Percentiles rank a stretch among this genome's conserved stretches.
Evolutionary conservation across 2,797 vertebrate genomes (phyloP).

Genomic region (Amphiprion clarkii): DNA sequence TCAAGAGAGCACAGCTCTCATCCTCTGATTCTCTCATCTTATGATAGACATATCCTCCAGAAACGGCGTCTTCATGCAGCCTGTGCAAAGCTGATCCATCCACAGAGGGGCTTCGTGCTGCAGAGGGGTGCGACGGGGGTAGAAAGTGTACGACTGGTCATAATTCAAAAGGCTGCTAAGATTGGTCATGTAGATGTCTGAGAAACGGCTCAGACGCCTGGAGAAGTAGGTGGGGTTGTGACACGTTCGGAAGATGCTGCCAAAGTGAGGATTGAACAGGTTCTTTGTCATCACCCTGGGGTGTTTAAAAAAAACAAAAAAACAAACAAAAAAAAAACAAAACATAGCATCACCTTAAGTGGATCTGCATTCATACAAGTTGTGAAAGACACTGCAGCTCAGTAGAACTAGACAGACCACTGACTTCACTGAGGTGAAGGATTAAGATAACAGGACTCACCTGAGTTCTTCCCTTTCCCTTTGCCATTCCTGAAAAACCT

Average conservation of each 20-base stretch:
- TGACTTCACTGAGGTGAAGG: not conserved
- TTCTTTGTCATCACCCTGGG: constrained; percentile 88
- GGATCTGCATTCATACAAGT: not conserved
- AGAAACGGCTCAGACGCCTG: constrained; percentile 88
- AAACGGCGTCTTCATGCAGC: constrained; percentile 89
- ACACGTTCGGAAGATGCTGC: constrained; percentile 90
- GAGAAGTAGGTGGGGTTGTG: constrained; percentile 93
- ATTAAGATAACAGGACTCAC: constrained; percentile 60
- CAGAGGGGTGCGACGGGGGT: constrained; percentile 88
- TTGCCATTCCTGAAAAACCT: constrained; percentile 88
- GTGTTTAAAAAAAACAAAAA: not conserved
- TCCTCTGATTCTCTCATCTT: constrained; percentile 68
- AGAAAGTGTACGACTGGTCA: constrained; percentile 87
- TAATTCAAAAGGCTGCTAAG: constrained; percentile 90
- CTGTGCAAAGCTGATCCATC: constrained; percentile 92
- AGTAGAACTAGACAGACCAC: not conserved
- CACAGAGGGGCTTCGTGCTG: constrained; percentile 91
- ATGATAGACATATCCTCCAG: constrained; percentile 89
- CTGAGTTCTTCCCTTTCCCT: constrained; percentile 89
- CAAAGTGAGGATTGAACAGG: constrained; percentile 90
- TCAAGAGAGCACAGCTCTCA: constrained; percentile 41
- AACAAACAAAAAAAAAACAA: too few relatives aligned
- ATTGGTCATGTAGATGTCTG: constrained; percentile 90
- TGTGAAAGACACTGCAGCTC: not conserved
- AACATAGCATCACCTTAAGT: not conserved